Evolutionary conservation across 2,888 invertebrate genomes (phyloP), one percentile per base, ranked within the genome.

Genomic region (Baronia brevicornis): DNA sequence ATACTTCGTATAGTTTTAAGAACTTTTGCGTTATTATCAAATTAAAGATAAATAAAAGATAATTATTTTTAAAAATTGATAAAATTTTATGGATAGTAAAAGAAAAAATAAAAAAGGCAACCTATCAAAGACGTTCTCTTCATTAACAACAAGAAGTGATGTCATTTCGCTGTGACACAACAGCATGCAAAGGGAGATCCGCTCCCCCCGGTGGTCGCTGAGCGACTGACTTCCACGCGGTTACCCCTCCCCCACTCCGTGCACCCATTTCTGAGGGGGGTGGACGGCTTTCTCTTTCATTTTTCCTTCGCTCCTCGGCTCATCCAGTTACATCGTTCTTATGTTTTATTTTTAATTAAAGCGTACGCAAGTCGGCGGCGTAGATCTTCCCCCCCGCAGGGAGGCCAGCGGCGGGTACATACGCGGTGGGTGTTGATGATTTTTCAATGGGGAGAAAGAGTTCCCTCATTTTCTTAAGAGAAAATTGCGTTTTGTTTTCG

Each of bases 311-410:
- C 82, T 82, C 80, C 78, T 80, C 79, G 72, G 80, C 84, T 84
- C 84, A 84, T 84, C 84, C 84, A 84, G 84, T 84, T 84, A 84
- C 84, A 84, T 82, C 80, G 82, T 84, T 84, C 84, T 84, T 84
- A 84, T 84, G 84, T 84, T 84, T 84, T 84, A 84, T 84, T 84
- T 84, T 84, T 84, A 84, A 84, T 84, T 84, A 84, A 84, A 84
- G 82, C 84, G 82, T 84, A 84, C 84, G 84, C 84, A 84, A 84
- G 82, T 82, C 77, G 82, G 64, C 75, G 71, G 79, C 75, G 79
- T 79, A 79, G 79, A 78, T 80, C 82, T 80, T 75, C 57, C 58
- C 60, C 66, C 67, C 43, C 42, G 34, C 44, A 58, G 60, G 60
- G 57, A 47, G 62, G 64, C 38, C 46, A 51, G 49, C 53, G 68